Evolutionary conservation across 64 coral and sea anemone genomes (phyloP).

Genomic region (Montipora foliosa): DNA sequence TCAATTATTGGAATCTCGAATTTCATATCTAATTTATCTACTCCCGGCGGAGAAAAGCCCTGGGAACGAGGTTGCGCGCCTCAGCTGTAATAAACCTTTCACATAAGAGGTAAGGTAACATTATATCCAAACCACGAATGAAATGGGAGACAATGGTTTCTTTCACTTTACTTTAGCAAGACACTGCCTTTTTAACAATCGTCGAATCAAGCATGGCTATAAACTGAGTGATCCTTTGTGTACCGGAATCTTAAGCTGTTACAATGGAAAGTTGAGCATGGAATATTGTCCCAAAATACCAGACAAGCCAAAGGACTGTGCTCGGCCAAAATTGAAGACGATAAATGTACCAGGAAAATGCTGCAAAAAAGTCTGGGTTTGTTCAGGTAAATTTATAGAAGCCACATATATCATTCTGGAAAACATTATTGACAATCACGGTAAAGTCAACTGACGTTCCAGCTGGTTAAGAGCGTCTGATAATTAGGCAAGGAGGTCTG

Average conservation of each 20-base stretch:
- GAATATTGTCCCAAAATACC: constrained; percentile 82
- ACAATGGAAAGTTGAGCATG: constrained; percentile 75
- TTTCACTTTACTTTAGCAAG: constrained; percentile 41
- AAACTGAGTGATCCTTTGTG: constrained; percentile 89
- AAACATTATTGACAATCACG: too few species aligned
- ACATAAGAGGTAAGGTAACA: too few species aligned
- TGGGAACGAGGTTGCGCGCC: too few species aligned
- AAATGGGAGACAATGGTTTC: background rate
- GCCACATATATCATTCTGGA: background rate
- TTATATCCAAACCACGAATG: too few species aligned
- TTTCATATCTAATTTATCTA: too few species aligned
- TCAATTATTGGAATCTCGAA: too few species aligned
- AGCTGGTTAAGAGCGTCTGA: too few species aligned
- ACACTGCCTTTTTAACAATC: constrained; percentile 72
- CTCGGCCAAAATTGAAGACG: constrained; percentile 75
- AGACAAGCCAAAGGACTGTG: constrained; percentile 72
- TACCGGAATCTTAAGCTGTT: constrained; percentile 80
- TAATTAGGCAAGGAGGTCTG: too few species aligned
- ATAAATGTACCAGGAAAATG: constrained; percentile 71
- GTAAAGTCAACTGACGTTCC: too few species aligned
- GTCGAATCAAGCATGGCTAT: constrained; percentile 76
- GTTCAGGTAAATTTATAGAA: constrained; percentile 64
- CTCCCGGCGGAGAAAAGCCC: too few species aligned
- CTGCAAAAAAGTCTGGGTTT: constrained; percentile 86
- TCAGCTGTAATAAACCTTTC: too few species aligned